Percentiles rank a stretch among this genome's conserved stretches.
These are phyloP conservation scores for Drosophila sordidula DNA, from an alignment of 2,888 invertebrate species.

Conservation along the genomic window DNA sequence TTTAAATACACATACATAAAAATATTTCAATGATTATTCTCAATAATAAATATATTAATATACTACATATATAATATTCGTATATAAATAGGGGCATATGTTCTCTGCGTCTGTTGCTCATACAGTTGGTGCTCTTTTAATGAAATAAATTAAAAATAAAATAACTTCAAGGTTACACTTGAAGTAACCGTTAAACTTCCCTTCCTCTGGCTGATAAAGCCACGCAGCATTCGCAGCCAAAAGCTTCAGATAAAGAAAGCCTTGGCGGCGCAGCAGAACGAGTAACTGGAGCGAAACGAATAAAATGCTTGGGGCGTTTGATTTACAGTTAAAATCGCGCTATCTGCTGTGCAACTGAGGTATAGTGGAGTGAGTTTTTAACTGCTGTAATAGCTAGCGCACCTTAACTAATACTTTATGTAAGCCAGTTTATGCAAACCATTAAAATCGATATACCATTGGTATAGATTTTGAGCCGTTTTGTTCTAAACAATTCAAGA, in stretches of 20 bases:
- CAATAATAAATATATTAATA: constrained; percentile 2
- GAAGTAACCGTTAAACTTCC: constrained; percentile 21
- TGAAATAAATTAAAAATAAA: neutral
- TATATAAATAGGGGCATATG: neutral
- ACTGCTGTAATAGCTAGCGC: no score
- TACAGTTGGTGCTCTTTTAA: constrained; percentile 14
- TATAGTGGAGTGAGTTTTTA: constrained; percentile 11
- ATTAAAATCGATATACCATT: no score
- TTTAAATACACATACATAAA: constrained; percentile 8
- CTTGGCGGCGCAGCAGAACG: constrained; percentile 1
- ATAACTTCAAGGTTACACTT: constrained; percentile 44
- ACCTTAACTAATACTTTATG: no score
- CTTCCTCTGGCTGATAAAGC: constrained; percentile 50
- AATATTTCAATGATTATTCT: constrained; percentile 15
- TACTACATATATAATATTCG: neutral
- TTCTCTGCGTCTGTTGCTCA: neutral
- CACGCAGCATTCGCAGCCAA: constrained; percentile 10
- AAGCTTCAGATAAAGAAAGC: constrained; percentile 21
- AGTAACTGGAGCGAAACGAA: constrained; percentile 45
- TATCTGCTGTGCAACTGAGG: neutral
- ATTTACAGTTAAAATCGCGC: constrained; percentile 22
- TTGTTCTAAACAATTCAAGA: no score
- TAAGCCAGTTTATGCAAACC: no score
- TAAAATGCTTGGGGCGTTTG: constrained; percentile 5
- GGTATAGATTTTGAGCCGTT: no score